These are phyloP conservation scores for Nomada hirtipes DNA, from an alignment of 2,888 invertebrate genomes.

Conservation along the genomic window DNA sequence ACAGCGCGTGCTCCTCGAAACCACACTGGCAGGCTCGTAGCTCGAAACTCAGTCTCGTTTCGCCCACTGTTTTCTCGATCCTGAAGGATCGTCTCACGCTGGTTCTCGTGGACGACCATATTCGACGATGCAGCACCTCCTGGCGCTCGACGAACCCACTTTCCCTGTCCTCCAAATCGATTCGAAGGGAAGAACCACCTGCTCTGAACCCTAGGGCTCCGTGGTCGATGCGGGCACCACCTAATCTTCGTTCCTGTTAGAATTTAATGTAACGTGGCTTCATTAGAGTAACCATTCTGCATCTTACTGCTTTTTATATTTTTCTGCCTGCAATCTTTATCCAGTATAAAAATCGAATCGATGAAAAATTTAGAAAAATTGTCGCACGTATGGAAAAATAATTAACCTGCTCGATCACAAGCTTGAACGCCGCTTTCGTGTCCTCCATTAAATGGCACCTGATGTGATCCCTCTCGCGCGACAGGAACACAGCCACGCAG, in stretches of 20 bases:
- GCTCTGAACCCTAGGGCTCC: slow-evolving; percentile 94
- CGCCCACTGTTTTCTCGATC: slow-evolving; percentile 85
- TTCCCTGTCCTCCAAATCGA: slow-evolving; percentile 93
- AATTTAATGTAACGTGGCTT: neutral
- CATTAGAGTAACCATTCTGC: no score
- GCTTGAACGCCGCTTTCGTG: slow-evolving; percentile 94
- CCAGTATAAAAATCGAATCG: no score
- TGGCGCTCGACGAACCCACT: slow-evolving; percentile 94
- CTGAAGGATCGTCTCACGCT: slow-evolving; percentile 93
- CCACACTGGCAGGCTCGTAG: slow-evolving; percentile 73
- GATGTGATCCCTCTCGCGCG: slow-evolving; percentile 84
- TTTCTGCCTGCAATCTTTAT: no score
- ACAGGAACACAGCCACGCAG: slow-evolving; percentile 91
- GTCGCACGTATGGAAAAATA: no score
- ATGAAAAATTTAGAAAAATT: neutral
- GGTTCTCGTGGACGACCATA: slow-evolving; percentile 93
- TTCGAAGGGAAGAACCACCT: slow-evolving; percentile 93
- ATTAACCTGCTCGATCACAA: slow-evolving; percentile 72
- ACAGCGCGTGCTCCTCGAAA: slow-evolving; percentile 73
- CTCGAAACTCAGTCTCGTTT: slow-evolving; percentile 73
- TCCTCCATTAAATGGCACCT: slow-evolving; percentile 96
- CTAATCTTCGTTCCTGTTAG: slow-evolving; percentile 88
- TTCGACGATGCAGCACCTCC: slow-evolving; percentile 93
- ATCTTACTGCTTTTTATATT: no score
- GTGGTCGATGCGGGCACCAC: slow-evolving; percentile 94